Conservation (phyloP, 2,113 vertebrate species). For the Pseudopipra pipra region DNA sequence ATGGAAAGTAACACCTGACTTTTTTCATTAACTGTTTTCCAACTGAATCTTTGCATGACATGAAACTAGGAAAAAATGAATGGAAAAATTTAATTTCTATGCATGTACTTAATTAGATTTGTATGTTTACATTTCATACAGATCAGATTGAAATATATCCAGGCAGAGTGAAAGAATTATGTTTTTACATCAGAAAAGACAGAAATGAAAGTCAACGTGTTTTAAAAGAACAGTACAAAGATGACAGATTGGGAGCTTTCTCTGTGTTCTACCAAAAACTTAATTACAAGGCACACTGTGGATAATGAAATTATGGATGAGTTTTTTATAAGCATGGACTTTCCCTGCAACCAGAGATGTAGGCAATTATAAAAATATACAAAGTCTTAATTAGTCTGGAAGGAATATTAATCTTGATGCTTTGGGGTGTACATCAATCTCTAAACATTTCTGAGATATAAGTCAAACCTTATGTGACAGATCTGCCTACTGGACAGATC, state of each 20-base stretch:
- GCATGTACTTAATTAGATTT: background rate
- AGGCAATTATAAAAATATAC: background rate
- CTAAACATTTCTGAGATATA: background rate
- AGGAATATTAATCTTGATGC: background rate
- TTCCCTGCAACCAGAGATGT: background rate
- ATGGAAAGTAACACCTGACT: background rate
- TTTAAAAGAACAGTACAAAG: background rate
- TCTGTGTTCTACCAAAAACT: background rate
- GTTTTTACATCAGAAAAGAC: background rate
- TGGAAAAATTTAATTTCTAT: background rate
- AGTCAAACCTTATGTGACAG: background rate
- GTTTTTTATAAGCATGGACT: background rate
- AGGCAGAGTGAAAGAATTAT: background rate
- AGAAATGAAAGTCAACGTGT: background rate
- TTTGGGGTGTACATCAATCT: background rate
- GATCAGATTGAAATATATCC: background rate
- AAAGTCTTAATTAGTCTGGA: background rate
- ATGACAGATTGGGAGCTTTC: background rate
- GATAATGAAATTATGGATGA: background rate
- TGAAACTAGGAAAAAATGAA: background rate
- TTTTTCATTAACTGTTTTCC: background rate
- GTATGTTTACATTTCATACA: background rate
- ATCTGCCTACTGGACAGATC: background rate
- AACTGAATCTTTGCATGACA: background rate
- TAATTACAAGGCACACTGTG: background rate